phyloP scores from a whole-genome alignment of 1,140 invertebrate species.

The Xylocopa sonorina region DNA sequence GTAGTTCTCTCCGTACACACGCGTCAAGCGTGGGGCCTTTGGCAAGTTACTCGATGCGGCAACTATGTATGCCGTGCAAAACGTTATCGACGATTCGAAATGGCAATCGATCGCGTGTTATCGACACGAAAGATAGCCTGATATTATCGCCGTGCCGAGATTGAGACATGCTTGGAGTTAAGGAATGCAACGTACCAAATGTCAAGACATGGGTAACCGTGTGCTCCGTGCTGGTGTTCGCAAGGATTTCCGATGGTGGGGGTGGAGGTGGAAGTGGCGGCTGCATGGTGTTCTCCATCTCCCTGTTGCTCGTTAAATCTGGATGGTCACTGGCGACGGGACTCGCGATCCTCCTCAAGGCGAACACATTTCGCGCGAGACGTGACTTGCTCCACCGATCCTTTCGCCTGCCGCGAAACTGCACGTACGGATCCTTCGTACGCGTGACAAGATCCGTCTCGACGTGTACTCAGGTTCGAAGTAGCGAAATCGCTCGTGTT shows the following conservation, averaged over 20 bases:
- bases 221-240: constrained; percentile 78
- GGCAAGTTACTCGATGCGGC: neutral
- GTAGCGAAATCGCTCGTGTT: neutral
- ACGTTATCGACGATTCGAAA: constrained; percentile 16
- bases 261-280: constrained; percentile 66
- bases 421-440: neutral
- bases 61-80: neutral
- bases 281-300: constrained; percentile 72
- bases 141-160: neutral
- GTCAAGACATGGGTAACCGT: constrained; percentile 84
- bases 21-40: neutral
- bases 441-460: constrained; percentile 4
- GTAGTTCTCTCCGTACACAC: neutral
- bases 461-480: neutral
- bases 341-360: neutral
- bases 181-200: constrained; percentile 80
- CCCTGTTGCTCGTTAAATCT: constrained; percentile 8
- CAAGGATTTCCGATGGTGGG: constrained; percentile 58
- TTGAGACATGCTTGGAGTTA: neutral
- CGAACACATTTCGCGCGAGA: constrained; percentile 37
- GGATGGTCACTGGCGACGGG: constrained; percentile 21
- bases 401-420: constrained; percentile 9
- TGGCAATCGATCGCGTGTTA: constrained; percentile 12
- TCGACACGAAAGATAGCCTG: constrained; percentile 20
- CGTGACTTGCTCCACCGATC: constrained; percentile 13